These are phyloP conservation scores for Helicoverpa armigera DNA, from an alignment of 1,140 invertebrate genomes.

Conservation along the genomic window DNA sequence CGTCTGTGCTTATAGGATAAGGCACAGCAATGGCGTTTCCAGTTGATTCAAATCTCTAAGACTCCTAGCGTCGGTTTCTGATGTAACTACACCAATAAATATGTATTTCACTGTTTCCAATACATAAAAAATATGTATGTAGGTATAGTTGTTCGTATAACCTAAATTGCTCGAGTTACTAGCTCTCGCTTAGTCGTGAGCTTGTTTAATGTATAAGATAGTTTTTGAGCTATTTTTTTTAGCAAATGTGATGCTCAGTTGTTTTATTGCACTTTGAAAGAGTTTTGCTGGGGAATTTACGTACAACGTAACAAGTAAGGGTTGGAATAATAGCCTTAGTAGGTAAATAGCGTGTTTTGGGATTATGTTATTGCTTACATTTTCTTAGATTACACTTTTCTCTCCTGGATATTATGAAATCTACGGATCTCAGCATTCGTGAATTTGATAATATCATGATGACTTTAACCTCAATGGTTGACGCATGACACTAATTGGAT, in stretches of 20 bases:
- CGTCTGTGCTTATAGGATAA: no score
- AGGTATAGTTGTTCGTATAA: neutral
- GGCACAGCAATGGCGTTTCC: no score
- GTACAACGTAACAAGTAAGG: no score
- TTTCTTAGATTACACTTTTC: no score
- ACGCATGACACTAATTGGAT: no score
- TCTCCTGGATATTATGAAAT: no score
- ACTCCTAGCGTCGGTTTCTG: neutral
- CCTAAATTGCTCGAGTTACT: conserved; percentile 24
- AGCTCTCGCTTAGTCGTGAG: neutral
- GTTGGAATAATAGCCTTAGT: no score
- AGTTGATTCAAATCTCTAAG: no score
- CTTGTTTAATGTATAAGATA: neutral
- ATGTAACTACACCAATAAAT: conserved; percentile 33
- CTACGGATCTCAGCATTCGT: neutral
- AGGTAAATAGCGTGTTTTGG: no score
- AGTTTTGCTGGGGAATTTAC: no score
- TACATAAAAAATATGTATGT: conserved; percentile 17
- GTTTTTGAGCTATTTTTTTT: neutral
- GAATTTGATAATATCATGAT: neutral
- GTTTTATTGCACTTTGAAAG: neutral
- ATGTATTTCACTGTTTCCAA: conserved; percentile 8
- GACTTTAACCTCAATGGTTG: no score
- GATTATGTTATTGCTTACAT: no score
- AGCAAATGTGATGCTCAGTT: neutral